These are phyloP conservation scores for Pterostichus niger DNA, from an alignment of 2,888 invertebrate genomes.

Conservation along the genomic window DNA sequence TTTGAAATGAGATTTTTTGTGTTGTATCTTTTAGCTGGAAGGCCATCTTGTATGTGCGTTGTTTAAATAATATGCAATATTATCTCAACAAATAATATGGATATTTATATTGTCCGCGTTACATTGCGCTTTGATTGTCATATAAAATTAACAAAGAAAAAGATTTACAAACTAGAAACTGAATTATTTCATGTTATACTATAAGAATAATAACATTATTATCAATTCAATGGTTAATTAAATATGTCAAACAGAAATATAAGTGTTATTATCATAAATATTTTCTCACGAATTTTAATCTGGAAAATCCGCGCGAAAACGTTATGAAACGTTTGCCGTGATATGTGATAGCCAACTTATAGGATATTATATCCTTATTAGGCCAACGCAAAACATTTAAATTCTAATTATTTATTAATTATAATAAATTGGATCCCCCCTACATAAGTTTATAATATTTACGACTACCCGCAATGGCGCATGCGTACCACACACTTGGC, in stretches of 20 bases:
- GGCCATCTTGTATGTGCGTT: constrained; percentile 41
- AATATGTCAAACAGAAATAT: constrained; percentile 35
- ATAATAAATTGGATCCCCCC: constrained; percentile 60
- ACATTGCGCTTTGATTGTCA: constrained; percentile 12
- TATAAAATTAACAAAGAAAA: constrained; percentile 10
- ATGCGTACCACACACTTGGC: constrained; percentile 72
- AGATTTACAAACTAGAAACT: neutral
- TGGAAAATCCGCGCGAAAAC: constrained; percentile 45
- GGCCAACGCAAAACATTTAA: constrained; percentile 56
- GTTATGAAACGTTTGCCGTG: constrained; percentile 14
- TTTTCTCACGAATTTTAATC: constrained; percentile 12
- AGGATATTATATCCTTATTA: constrained; percentile 57
- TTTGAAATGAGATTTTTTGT: constrained; percentile 5
- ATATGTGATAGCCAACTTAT: constrained; percentile 4
- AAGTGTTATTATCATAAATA: constrained; percentile 25
- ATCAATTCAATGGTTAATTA: constrained; percentile 37
- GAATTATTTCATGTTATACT: constrained; percentile 5
- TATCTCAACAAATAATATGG: constrained; percentile 4
- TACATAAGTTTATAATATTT: constrained; percentile 61
- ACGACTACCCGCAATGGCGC: constrained; percentile 69
- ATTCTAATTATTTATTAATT: constrained; percentile 64
- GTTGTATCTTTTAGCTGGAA: constrained; percentile 26
- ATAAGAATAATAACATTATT: neutral
- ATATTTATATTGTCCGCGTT: constrained; percentile 2
- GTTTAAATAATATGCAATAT: constrained; percentile 39